These are phyloP conservation scores for Epicauta chinensis DNA, from an alignment of 1,140 invertebrate genomes.

Conservation along the genomic window DNA sequence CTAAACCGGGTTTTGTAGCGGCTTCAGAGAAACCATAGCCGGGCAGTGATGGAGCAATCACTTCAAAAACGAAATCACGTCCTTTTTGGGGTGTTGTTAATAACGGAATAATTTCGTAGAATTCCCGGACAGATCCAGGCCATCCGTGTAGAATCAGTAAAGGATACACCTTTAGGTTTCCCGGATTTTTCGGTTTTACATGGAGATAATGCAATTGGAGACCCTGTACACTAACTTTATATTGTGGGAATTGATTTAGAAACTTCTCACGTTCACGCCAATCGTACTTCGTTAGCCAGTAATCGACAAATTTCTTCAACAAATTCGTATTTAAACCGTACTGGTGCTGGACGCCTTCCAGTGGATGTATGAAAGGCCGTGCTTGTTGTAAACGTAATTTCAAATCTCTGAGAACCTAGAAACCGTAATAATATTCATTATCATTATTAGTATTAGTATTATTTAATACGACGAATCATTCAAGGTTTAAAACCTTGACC, in stretches of 20 bases:
- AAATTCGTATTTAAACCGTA: slow-evolving; percentile 73
- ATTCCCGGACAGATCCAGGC: slow-evolving; percentile 85
- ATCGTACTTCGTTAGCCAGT: slow-evolving; percentile 70
- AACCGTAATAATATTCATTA: no score
- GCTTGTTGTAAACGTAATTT: slow-evolving; percentile 51
- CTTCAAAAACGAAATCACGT: slow-evolving; percentile 68
- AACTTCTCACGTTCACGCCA: slow-evolving; percentile 61
- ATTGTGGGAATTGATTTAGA: slow-evolving; percentile 68
- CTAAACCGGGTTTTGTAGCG: slow-evolving; percentile 55
- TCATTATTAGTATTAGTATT: no score
- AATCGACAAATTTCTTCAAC: slow-evolving; percentile 63
- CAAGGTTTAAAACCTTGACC: no score
- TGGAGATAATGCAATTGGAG: slow-evolving; percentile 72
- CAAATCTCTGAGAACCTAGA: slow-evolving; percentile 50
- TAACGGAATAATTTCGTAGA: slow-evolving; percentile 73
- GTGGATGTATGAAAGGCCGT: slow-evolving; percentile 49
- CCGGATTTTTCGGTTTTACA: slow-evolving; percentile 52
- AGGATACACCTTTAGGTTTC: slow-evolving; percentile 58
- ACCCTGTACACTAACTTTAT: slow-evolving; percentile 62
- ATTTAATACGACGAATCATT: no score
- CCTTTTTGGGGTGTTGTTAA: slow-evolving; percentile 52
- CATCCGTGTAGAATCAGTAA: slow-evolving; percentile 80
- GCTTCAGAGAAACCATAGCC: slow-evolving; percentile 81
- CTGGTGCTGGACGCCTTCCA: slow-evolving; percentile 63
- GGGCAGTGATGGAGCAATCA: slow-evolving; percentile 70